Evolutionary conservation across 2,113 vertebrate species (phyloP).

Genomic region (Raja brachyura): DNA sequence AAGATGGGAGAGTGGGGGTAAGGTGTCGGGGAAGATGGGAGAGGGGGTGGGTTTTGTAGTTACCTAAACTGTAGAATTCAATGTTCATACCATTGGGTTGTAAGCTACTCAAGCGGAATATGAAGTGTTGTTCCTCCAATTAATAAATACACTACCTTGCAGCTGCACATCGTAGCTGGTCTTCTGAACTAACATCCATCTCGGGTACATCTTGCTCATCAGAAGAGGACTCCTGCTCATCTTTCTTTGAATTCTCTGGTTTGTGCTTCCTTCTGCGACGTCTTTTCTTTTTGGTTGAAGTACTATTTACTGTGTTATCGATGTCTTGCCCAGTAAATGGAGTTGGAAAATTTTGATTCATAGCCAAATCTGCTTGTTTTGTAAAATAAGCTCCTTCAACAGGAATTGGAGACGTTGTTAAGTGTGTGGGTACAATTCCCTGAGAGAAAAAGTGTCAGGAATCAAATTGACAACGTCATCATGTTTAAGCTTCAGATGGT

Average conservation of each 20-base stretch:
- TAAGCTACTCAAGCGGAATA: too few species aligned
- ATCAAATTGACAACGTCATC: neutral
- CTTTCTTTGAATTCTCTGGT: conserved; percentile 49
- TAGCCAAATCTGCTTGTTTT: neutral
- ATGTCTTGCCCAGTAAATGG: conserved; percentile 25
- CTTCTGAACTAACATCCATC: conserved; percentile 46
- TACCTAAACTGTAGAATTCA: too few species aligned
- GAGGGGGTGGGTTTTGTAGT: too few species aligned
- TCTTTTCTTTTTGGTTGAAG: conserved; percentile 54
- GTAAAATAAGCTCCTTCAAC: conserved; percentile 44
- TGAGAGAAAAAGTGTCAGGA: conserved; percentile 40
- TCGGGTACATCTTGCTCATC: conserved; percentile 59
- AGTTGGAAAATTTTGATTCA: neutral
- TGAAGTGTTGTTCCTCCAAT: neutral
- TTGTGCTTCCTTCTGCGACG: conserved; percentile 58
- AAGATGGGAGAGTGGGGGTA: too few species aligned
- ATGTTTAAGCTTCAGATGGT: neutral
- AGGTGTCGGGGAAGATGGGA: too few species aligned
- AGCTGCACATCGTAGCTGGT: conserved; percentile 42
- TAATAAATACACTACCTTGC: conserved; percentile 50
- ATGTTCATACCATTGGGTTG: too few species aligned
- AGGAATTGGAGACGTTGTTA: conserved; percentile 75
- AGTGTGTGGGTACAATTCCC: conserved; percentile 58
- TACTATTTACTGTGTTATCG: neutral
- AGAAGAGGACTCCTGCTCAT: conserved; percentile 50